phyloP scores from a whole-genome alignment of 2,113 vertebrate species.

The Helogale parvula region DNA sequence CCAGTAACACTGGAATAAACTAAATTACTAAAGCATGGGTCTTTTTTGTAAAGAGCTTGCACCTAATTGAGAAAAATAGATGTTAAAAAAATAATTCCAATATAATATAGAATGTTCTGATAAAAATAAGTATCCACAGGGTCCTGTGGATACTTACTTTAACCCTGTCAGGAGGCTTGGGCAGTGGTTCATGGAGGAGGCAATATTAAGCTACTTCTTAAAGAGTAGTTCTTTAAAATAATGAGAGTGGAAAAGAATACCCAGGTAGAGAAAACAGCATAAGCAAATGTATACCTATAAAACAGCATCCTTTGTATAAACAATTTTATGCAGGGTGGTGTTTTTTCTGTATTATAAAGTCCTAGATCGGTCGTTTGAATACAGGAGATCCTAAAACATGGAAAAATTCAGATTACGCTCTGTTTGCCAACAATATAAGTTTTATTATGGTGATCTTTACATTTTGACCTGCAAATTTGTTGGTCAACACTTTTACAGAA shows the following conservation, averaged over 20 bases:
- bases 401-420: not conserved
- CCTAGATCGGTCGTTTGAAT: not conserved
- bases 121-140: not conserved
- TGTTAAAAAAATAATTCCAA: not conserved
- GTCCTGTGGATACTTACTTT: not conserved
- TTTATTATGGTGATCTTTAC: not conserved
- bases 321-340: not conserved
- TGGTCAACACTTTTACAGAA: not conserved
- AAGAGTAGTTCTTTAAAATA: not conserved
- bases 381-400: not conserved
- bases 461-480: not conserved
- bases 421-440: not conserved
- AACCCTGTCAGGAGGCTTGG: not conserved
- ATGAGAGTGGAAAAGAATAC: not conserved
- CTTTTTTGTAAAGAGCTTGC: not conserved
- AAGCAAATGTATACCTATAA: not conserved
- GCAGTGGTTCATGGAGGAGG: not conserved
- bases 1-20: not conserved
- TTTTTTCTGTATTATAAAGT: not conserved
- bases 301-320: not conserved
- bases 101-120: not conserved
- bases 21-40: not conserved
- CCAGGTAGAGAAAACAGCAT: not conserved
- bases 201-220: not conserved
- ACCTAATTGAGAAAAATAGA: not conserved